Percentiles rank a stretch among this genome's conserved stretches.
Conservation (phyloP, 2,797 vertebrate genomes). For the Coendou prehensilis region DNA sequence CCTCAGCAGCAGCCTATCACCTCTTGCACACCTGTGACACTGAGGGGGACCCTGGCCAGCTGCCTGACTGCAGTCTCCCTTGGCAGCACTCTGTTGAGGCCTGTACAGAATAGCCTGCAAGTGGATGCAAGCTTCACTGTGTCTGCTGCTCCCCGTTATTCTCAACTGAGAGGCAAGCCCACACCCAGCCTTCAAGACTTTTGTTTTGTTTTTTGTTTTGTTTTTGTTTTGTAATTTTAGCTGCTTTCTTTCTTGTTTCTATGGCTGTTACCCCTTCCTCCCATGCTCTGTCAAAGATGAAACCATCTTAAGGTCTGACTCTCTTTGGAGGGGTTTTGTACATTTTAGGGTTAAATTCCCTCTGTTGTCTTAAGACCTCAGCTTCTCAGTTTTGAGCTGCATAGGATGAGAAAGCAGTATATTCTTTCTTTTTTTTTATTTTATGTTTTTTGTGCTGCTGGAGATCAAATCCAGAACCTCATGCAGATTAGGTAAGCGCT, state of each 20-base stretch:
- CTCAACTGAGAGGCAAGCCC: background rate
- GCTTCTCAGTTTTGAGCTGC: constrained; percentile 35
- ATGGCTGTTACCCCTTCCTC: background rate
- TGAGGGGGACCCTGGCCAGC: background rate
- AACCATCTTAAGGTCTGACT: background rate
- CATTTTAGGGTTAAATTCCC: constrained; percentile 21
- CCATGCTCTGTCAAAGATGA: background rate
- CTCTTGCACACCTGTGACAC: background rate
- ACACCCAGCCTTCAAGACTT: background rate
- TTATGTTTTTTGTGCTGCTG: background rate
- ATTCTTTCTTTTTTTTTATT: background rate
- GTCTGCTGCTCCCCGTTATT: background rate
- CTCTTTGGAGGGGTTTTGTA: background rate
- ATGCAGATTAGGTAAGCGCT: background rate
- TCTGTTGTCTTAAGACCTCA: background rate
- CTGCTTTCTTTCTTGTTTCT: background rate
- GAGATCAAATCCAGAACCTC: background rate
- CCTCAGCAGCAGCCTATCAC: background rate
- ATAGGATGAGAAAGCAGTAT: background rate
- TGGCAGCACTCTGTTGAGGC: background rate
- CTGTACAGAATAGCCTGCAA: background rate
- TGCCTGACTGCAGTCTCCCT: background rate
- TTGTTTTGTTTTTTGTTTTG: background rate
- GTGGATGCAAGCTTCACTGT: background rate
- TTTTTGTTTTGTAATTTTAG: background rate